These are phyloP conservation scores for Schlechtendalia chinensis DNA, from an alignment of 1,140 invertebrate species.

Conservation along the genomic window DNA sequence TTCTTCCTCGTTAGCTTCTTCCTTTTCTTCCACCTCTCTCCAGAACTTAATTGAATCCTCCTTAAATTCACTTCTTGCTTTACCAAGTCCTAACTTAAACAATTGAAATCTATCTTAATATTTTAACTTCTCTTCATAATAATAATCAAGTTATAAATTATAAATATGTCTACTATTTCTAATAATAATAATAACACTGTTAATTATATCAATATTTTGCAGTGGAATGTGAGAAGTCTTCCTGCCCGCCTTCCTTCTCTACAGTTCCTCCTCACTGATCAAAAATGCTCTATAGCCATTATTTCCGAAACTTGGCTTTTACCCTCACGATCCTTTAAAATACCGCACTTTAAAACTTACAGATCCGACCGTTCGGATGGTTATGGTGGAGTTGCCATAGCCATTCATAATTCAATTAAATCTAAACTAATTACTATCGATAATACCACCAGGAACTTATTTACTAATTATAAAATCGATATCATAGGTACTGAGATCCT, in stretches of 20 bases:
- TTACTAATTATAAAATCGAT: not conserved
- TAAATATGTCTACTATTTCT: not conserved
- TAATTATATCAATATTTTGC: not conserved
- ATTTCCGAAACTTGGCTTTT: constrained; percentile 16
- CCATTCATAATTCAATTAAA: not conserved
- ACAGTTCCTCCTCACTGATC: not conserved
- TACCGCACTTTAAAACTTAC: not conserved
- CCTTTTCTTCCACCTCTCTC: not conserved
- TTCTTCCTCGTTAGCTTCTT: not conserved
- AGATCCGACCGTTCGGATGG: not conserved
- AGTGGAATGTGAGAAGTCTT: not conserved
- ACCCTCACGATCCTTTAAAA: not conserved
- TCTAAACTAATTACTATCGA: not conserved
- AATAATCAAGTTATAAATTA: not conserved
- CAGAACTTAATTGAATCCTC: not conserved
- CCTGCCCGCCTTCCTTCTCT: not conserved
- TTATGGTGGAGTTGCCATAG: not conserved
- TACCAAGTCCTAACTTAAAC: not conserved
- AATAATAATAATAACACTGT: not conserved
- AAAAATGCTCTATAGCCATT: not conserved
- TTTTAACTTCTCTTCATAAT: too few species aligned
- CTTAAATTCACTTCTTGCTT: not conserved
- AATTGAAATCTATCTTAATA: not conserved
- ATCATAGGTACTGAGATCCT: not conserved
- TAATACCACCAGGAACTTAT: not conserved